Conservation (phyloP, 2,113 vertebrate genomes). For the Circaetus gallicus region DNA sequence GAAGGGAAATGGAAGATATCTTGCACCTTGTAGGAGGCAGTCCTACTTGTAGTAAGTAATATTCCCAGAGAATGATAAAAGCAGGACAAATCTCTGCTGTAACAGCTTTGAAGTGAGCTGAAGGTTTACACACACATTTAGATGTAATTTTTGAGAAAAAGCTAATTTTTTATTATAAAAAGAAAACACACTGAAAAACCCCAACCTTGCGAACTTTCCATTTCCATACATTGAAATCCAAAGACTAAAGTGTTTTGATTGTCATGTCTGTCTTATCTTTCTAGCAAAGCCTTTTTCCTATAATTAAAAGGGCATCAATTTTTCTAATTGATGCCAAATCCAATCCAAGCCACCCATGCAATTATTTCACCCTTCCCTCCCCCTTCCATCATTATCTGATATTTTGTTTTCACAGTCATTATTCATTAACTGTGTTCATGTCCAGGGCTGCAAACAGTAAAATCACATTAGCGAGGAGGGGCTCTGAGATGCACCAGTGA, state of each 20-base stretch:
- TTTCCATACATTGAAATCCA: not conserved
- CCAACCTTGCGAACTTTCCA: not conserved
- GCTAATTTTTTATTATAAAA: not conserved
- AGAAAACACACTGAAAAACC: not conserved
- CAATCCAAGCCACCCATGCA: not conserved
- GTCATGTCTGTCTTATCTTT: not conserved
- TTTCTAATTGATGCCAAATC: slow-evolving; percentile 24
- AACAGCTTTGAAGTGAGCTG: not conserved
- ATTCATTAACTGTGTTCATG: slow-evolving; percentile 29
- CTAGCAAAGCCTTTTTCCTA: slow-evolving; percentile 23
- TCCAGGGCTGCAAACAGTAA: slow-evolving; percentile 4
- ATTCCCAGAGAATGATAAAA: not conserved
- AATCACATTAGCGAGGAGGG: not conserved
- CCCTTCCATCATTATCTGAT: slow-evolving; percentile 36
- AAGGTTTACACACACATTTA: not conserved
- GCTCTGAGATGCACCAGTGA: not conserved
- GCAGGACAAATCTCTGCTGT: not conserved
- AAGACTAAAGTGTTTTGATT: not conserved
- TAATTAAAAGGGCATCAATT: slow-evolving; percentile 23
- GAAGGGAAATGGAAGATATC: not conserved
- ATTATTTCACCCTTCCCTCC: not conserved
- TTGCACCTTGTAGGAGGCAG: not conserved
- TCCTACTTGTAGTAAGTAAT: not conserved
- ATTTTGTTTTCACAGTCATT: slow-evolving; percentile 43
- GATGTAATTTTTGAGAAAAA: not conserved